A percentile compares a stretch with the other conserved stretches of the same genome.
These are phyloP conservation scores for Slavum lentiscoides DNA, from an alignment of 2,888 invertebrate genomes.

Conservation along the genomic window DNA sequence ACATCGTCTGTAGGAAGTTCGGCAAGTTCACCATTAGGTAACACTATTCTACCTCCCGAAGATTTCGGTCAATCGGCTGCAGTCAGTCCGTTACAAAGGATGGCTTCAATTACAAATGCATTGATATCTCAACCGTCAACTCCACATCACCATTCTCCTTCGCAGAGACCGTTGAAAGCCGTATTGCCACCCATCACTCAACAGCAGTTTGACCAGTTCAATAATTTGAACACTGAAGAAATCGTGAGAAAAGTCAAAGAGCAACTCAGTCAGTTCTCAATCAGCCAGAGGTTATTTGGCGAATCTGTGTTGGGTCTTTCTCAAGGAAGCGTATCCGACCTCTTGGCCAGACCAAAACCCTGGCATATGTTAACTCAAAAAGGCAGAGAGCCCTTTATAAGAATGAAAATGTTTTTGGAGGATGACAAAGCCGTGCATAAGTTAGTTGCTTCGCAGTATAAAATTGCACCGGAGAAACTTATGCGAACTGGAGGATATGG, in stretches of 20 bases:
- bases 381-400: conserved; percentile 93
- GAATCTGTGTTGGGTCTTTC: conserved; percentile 96
- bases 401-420: conserved; percentile 97
- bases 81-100: conserved; percentile 91
- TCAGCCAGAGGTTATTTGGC: conserved; percentile 96
- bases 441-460: conserved; percentile 94
- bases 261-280: conserved; percentile 91
- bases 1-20: conserved; percentile 69
- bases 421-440: conserved; percentile 95
- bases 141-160: conserved; percentile 80
- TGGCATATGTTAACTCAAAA: conserved; percentile 98
- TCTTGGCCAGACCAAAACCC: conserved; percentile 94
- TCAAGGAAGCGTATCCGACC: conserved; percentile 96
- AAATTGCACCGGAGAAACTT: conserved; percentile 95
- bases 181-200: conserved; percentile 97
- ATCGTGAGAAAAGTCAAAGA: conserved; percentile 93
- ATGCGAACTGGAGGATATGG: conserved; percentile 95
- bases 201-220: conserved; percentile 97
- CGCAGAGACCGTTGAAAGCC: conserved; percentile 89
- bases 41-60: conserved; percentile 83
- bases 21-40: conserved; percentile 81
- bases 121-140: conserved; percentile 85
- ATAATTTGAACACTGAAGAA: conserved; percentile 96
- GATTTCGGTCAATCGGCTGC: conserved; percentile 80
- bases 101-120: conserved; percentile 98